A percentile compares a stretch with the other conserved stretches of the same genome.
These are phyloP conservation scores for Atta colombica DNA, from an alignment of 1,140 invertebrate species.

Conservation along the genomic window DNA sequence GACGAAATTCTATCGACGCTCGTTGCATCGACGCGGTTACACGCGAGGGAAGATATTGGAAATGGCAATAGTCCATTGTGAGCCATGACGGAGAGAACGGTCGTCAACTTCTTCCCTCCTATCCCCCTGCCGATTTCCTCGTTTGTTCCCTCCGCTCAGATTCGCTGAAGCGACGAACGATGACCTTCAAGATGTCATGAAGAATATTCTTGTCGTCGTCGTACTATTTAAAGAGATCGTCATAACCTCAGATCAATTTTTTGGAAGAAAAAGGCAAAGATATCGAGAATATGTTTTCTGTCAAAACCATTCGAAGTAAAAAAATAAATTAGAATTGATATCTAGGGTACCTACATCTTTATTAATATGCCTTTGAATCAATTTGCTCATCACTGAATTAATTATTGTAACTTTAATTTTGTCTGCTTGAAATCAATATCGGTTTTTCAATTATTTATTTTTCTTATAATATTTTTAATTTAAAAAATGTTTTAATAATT, in stretches of 20 bases:
- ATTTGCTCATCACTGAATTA: too few species aligned
- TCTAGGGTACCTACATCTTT: too few species aligned
- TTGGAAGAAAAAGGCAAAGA: neutral
- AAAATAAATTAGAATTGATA: neutral
- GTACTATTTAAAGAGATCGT: neutral
- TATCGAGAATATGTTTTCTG: neutral
- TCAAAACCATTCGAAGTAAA: neutral
- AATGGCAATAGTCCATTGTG: slow-evolving; percentile 76
- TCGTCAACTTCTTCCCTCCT: slow-evolving; percentile 6
- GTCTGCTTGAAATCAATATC: too few species aligned
- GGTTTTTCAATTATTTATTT: too few species aligned
- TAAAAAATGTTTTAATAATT: too few species aligned
- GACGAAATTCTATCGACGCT: slow-evolving; percentile 69
- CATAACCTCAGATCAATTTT: neutral
- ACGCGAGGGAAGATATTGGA: slow-evolving; percentile 72
- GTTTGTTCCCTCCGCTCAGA: slow-evolving; percentile 36
- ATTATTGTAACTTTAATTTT: too few species aligned
- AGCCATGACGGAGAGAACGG: slow-evolving; percentile 53
- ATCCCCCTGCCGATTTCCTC: neutral
- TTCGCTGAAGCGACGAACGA: slow-evolving; percentile 22
- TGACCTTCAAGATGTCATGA: slow-evolving; percentile 29
- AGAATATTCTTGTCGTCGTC: neutral
- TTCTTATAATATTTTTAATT: too few species aligned
- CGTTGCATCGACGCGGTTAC: slow-evolving; percentile 48
- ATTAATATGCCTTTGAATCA: too few species aligned